phyloP scores from a whole-genome alignment of 2,113 vertebrate species.

The Drymodes brunneopygia region DNA sequence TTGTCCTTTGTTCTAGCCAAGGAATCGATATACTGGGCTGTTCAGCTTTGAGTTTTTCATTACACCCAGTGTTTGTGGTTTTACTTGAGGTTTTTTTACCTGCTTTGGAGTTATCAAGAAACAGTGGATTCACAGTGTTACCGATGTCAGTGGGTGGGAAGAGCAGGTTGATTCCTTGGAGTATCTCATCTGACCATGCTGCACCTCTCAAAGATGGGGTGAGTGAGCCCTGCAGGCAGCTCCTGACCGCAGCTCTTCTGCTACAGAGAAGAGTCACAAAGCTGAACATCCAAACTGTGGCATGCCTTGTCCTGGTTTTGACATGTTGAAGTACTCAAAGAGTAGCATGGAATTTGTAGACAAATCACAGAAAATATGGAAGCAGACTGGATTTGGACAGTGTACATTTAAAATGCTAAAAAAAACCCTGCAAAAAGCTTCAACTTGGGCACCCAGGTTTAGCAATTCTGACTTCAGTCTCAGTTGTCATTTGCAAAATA shows the following conservation, averaged over 20 bases:
- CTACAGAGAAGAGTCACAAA: background rate
- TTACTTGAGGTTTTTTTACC: background rate
- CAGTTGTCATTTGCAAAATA: background rate
- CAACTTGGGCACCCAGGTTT: background rate
- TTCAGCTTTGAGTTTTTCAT: background rate
- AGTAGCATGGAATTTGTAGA: background rate
- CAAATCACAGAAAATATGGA: background rate
- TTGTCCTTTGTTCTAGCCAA: background rate
- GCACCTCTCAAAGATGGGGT: background rate
- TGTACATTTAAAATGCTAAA: background rate
- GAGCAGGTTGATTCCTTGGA: background rate
- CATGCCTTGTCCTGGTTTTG: background rate
- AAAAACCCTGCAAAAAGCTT: background rate
- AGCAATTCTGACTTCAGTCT: background rate
- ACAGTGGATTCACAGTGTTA: background rate
- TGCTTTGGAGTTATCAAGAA: background rate
- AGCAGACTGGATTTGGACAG: background rate
- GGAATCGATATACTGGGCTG: background rate
- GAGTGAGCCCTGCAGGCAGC: background rate
- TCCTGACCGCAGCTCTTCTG: fast-evolving
- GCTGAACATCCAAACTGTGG: background rate
- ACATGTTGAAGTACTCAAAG: fast-evolving
- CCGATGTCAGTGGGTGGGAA: background rate
- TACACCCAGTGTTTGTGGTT: background rate
- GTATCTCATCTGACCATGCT: background rate